Base-by-base conservation (phyloP, 2,797 vertebrate species). In the Margarornis squamiger region DNA sequence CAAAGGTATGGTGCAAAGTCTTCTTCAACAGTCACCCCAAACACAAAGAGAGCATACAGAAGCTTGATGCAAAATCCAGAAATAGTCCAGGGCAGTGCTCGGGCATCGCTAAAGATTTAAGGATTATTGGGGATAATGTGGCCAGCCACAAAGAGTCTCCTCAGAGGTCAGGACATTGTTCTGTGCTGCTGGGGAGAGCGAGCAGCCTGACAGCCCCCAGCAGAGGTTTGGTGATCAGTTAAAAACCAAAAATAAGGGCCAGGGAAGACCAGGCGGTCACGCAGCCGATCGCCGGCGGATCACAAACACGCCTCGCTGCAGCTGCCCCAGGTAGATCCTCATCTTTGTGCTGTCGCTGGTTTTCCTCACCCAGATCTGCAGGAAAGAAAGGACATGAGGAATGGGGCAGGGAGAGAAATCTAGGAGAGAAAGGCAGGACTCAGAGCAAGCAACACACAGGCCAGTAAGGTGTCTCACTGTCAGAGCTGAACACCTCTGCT, bases 321-420 rank as follows among this genome's bases (percentile, higher is more conserved):
- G 98, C 98, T 99, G 99, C 45, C 99, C 99, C 96, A 99, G 97
- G 96, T 99, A 99, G 96, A 99, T 99, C 96, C 99, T 98, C 99
- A 99, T 99, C 98, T 99, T 99, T 16, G 99, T 99, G 97, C 99
- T 99, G 98, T 99, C 99, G 2, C 99, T 99, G 6, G 99, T 99
- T 97, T 99, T 99, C 96, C 99, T 99, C 97, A 99, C 99, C 99
- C 99, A 99, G 92, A 99, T 99, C 99, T 99, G 97, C 22, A 95
- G 48, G 7, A 57, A 48, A 75, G 21, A 16, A 19, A 77, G 18
- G 24, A 6, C 32, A 59, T 12, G 21, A 82, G 55, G 7, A 72
- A 43, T 5, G 3, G 5, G 21, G 3, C 19, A 58, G 14, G 43
- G 87, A 76, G 52, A 54, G 14, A 45, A 10, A 26, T 34, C 8